Conservation (phyloP, 2,797 vertebrate species). For the Crocidura indochinensis region DNA sequence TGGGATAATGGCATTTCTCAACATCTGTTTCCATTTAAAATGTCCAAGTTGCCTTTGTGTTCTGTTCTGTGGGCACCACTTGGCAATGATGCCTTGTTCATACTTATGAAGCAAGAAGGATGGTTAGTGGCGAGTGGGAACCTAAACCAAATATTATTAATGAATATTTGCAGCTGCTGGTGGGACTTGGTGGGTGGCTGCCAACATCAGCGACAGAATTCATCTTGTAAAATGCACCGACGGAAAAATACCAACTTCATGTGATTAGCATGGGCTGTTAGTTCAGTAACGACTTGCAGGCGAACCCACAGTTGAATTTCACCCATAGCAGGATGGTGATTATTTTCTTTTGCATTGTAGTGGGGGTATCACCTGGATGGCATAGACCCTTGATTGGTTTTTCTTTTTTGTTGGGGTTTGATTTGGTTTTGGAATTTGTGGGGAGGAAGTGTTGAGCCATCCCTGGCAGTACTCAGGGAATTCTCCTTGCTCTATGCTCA, state of each 20-base stretch:
- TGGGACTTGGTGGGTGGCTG: constrained; percentile 90
- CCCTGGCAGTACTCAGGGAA: no score
- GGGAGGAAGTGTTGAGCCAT: no score
- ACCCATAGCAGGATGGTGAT: constrained; percentile 55
- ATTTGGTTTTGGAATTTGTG: no score
- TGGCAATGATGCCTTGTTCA: constrained; percentile 69
- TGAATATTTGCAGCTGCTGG: constrained; percentile 95
- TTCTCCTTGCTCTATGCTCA: no score
- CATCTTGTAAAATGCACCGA: constrained; percentile 81
- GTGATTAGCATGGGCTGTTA: constrained; percentile 84
- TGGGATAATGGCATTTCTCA: constrained; percentile 78
- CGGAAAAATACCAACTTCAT: constrained; percentile 84
- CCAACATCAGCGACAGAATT: constrained; percentile 89
- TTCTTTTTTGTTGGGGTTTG: not conserved
- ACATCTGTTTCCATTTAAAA: constrained; percentile 85
- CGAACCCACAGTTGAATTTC: constrained; percentile 78
- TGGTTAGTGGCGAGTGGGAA: constrained; percentile 89
- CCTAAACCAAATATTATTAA: constrained; percentile 93
- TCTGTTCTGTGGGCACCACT: not conserved
- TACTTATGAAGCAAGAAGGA: constrained; percentile 88
- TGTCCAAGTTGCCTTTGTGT: constrained; percentile 69
- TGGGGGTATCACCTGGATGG: constrained; percentile 37
- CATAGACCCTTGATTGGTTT: not conserved
- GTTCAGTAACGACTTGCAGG: constrained; percentile 79
- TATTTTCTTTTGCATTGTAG: constrained; percentile 72